These are phyloP conservation scores for Brenthis hecate DNA, from an alignment of 2,888 invertebrate species.

Conservation along the genomic window DNA sequence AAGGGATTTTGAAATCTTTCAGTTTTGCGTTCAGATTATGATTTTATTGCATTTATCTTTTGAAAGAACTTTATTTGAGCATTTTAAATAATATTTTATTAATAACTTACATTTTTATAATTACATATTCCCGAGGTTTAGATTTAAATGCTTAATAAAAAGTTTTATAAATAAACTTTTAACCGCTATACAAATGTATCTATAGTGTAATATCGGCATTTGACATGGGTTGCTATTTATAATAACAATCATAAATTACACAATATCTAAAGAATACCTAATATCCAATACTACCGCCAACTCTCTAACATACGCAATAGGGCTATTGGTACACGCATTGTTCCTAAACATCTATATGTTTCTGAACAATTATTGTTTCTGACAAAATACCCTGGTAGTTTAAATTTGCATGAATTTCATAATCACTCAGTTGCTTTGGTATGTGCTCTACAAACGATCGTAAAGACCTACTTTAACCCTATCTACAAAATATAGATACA, in stretches of 20 bases:
- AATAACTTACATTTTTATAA: too few species aligned
- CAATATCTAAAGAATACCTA: conserved; percentile 14
- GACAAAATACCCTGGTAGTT: conserved; percentile 11
- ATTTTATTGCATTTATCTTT: too few species aligned
- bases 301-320: conserved; percentile 29
- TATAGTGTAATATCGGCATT: background rate
- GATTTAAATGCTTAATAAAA: too few species aligned
- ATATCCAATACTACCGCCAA: conserved; percentile 12
- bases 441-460: background rate
- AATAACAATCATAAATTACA: conserved; percentile 11
- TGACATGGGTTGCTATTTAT: background rate
- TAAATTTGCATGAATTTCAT: conserved; percentile 26
- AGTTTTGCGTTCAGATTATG: too few species aligned
- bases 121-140: too few species aligned
- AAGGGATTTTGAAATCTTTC: too few species aligned
- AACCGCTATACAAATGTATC: too few species aligned
- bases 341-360: conserved; percentile 21
- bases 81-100: too few species aligned
- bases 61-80: too few species aligned
- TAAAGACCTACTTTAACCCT: background rate
- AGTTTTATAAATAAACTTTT: too few species aligned
- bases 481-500: too few species aligned
- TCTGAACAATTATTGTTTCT: conserved; percentile 25
- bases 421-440: conserved; percentile 4
- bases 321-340: conserved; percentile 25